Evolutionary conservation across 1,140 invertebrate species (phyloP).

Genomic region (Danaus plexippus): DNA sequence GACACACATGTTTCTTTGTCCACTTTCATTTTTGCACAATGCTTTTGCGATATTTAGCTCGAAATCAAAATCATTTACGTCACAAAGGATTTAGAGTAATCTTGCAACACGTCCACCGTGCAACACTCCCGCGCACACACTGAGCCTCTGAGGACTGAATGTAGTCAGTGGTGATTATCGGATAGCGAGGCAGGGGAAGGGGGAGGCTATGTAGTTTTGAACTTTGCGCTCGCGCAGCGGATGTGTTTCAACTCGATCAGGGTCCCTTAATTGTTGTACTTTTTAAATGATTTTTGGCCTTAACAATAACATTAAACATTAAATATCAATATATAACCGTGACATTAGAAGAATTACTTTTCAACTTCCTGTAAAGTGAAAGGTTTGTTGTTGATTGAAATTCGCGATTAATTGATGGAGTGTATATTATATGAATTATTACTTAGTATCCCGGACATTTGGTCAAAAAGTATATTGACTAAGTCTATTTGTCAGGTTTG

Average conservation of each 20-base stretch:
- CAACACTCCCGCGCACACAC: constrained; percentile 41
- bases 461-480: too few relatives aligned
- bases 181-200: constrained; percentile 9
- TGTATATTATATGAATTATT: too few relatives aligned
- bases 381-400: too few relatives aligned
- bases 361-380: too few relatives aligned
- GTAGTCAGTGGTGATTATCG: too few relatives aligned
- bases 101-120: constrained; percentile 26
- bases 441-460: too few relatives aligned
- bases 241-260: constrained; percentile 16
- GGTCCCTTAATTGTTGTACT: constrained; percentile 16
- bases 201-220: constrained; percentile 39
- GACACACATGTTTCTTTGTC: constrained; percentile 45
- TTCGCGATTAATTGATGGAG: too few relatives aligned
- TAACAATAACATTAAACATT: too few relatives aligned
- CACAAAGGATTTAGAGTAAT: constrained; percentile 39
- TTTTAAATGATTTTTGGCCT: too few relatives aligned
- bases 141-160: constrained; percentile 4
- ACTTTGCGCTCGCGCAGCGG: constrained; percentile 41
- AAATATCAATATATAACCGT: too few relatives aligned
- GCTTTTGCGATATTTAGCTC: constrained; percentile 21
- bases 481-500: too few relatives aligned
- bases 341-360: too few relatives aligned
- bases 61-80: constrained; percentile 46
- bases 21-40: constrained; percentile 55